Conservation (phyloP, 2,888 invertebrate genomes). For the Trissoscelio sp. region DNA sequence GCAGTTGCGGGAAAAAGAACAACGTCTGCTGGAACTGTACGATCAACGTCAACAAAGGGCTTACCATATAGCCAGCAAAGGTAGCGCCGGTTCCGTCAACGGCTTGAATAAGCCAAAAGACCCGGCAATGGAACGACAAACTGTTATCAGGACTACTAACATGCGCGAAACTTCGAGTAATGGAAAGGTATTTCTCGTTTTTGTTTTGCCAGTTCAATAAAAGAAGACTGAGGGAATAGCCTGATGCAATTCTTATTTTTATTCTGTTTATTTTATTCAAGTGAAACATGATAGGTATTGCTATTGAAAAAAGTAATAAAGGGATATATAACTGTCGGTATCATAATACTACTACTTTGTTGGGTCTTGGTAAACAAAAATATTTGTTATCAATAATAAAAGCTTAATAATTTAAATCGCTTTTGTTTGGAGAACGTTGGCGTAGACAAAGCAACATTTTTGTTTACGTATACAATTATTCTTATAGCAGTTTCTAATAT, state of each 20-base stretch:
- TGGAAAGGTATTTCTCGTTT: constrained; percentile 75
- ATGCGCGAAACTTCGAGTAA: constrained; percentile 75
- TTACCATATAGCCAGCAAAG: constrained; percentile 85
- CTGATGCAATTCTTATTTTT: background rate
- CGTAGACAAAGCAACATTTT: too few relatives aligned
- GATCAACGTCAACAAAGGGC: constrained; percentile 88
- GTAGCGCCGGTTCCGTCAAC: constrained; percentile 84
- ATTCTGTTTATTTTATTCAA: too few relatives aligned
- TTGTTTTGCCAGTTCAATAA: background rate
- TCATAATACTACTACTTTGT: too few relatives aligned
- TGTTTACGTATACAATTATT: too few relatives aligned
- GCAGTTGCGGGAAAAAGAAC: constrained; percentile 91
- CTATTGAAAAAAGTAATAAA: too few relatives aligned
- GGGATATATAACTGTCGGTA: too few relatives aligned
- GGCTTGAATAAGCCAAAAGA: constrained; percentile 78
- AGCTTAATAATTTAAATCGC: too few relatives aligned
- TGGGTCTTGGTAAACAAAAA: too few relatives aligned
- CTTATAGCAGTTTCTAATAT: too few relatives aligned
- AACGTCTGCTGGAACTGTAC: constrained; percentile 89
- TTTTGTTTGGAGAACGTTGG: too few relatives aligned
- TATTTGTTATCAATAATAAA: too few relatives aligned
- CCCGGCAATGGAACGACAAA: constrained; percentile 74
- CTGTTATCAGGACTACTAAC: constrained; percentile 73
- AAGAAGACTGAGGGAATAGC: background rate
- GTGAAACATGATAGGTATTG: too few relatives aligned